A percentile compares a stretch with the other conserved stretches of the same genome.
Conservation (phyloP, 2,888 invertebrate genomes). For the Noctua pronuba region DNA sequence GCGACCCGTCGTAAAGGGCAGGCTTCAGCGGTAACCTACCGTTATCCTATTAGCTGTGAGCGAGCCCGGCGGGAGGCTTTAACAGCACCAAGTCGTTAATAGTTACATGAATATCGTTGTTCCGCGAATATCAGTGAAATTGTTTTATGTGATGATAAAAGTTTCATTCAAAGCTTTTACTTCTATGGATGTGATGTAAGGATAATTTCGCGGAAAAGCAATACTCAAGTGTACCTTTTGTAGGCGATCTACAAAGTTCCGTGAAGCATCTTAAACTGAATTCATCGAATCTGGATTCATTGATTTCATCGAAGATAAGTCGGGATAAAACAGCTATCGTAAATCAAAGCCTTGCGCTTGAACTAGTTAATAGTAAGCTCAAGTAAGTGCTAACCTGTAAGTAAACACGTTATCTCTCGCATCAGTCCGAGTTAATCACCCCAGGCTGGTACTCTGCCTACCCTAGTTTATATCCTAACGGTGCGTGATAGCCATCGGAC, state of each 20-base stretch:
- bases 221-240: not conserved
- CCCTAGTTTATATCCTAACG: conserved; percentile 38
- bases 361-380: conserved; percentile 5
- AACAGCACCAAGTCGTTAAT: conserved; percentile 4
- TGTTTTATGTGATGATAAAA: conserved; percentile 23
- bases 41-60: conserved; percentile 13
- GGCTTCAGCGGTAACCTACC: conserved; percentile 1
- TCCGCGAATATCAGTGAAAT: conserved; percentile 18
- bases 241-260: not conserved
- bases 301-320: not conserved
- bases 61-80: not conserved
- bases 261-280: not conserved
- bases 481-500: conserved; percentile 32
- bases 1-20: not conserved
- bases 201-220: not conserved
- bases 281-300: no score
- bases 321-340: not conserved
- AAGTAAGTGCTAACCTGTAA: conserved; percentile 7
- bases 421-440: conserved; percentile 21
- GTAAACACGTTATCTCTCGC: conserved; percentile 16
- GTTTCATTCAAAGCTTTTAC: not conserved
- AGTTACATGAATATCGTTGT: conserved; percentile 15
- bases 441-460: conserved; percentile 21
- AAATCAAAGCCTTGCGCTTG: not conserved
- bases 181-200: not conserved